Conservation (phyloP, 2,113 vertebrate species). For the Xiphias gladius region DNA sequence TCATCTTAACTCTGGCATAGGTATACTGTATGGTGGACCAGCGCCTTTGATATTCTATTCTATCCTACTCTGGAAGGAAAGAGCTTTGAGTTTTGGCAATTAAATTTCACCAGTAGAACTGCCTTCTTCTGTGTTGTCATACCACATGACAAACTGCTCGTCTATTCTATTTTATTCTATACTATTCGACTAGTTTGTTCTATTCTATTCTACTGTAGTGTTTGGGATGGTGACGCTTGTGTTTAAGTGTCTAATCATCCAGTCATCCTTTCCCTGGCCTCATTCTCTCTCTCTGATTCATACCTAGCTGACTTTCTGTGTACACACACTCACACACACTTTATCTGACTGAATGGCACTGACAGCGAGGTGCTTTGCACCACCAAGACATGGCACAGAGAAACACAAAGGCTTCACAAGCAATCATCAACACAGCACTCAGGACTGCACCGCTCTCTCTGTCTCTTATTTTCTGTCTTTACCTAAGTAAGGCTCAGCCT, state of each 20-base stretch:
- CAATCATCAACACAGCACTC: constrained; percentile 65
- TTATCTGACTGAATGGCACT: constrained; percentile 66
- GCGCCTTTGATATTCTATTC: constrained; percentile 50
- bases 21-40: constrained; percentile 45
- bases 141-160: not conserved
- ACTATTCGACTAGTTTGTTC: not conserved
- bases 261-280: constrained; percentile 60
- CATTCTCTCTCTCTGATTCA: constrained; percentile 72
- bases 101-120: constrained; percentile 11
- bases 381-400: constrained; percentile 60
- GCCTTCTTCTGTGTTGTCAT: not conserved
- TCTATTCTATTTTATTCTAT: not conserved
- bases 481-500: constrained; percentile 3
- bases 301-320: constrained; percentile 53
- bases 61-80: constrained; percentile 35
- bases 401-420: constrained; percentile 71
- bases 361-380: constrained; percentile 69
- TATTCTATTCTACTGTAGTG: constrained; percentile 11
- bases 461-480: not conserved
- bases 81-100: constrained; percentile 29
- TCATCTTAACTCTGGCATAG: constrained; percentile 57
- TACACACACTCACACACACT: constrained; percentile 11
- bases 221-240: constrained; percentile 1
- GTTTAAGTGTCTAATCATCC: constrained; percentile 52
- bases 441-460: constrained; percentile 11